These are phyloP conservation scores for Nothocercus nigrocapillus DNA, from an alignment of 2,113 vertebrate genomes.

Conservation along the genomic window DNA sequence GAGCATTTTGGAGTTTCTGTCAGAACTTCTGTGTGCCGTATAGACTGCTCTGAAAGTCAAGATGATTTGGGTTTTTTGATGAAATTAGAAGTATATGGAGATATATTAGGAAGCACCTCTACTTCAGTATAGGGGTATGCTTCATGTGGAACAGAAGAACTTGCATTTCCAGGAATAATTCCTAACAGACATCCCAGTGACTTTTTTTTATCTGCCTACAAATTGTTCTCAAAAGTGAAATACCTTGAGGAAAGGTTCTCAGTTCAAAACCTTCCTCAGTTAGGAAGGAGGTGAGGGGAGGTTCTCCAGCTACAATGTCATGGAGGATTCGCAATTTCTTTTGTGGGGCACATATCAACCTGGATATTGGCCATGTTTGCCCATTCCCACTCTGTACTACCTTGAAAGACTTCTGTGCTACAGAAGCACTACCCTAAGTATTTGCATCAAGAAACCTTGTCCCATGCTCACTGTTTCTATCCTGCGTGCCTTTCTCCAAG, in stretches of 20 bases:
- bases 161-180: not conserved
- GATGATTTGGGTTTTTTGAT: not conserved
- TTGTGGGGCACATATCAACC: no score
- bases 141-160: not conserved
- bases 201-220: not conserved
- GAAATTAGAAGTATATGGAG: not conserved
- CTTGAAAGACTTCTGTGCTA: not conserved
- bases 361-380: not conserved
- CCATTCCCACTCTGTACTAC: not conserved
- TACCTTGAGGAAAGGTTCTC: not conserved
- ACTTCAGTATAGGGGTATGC: not conserved
- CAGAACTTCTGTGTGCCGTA: not conserved
- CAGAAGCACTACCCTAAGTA: not conserved
- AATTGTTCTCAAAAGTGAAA: not conserved
- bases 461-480: not conserved
- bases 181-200: not conserved
- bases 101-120: not conserved
- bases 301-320: not conserved
- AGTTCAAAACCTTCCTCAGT: not conserved
- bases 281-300: accelerated
- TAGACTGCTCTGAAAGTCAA: not conserved
- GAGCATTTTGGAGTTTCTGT: not conserved
- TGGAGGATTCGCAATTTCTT: not conserved
- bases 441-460: accelerated
- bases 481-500: not conserved